Evolutionary conservation across 2,113 vertebrate species (phyloP).

Genomic region (Columba janthina): DNA sequence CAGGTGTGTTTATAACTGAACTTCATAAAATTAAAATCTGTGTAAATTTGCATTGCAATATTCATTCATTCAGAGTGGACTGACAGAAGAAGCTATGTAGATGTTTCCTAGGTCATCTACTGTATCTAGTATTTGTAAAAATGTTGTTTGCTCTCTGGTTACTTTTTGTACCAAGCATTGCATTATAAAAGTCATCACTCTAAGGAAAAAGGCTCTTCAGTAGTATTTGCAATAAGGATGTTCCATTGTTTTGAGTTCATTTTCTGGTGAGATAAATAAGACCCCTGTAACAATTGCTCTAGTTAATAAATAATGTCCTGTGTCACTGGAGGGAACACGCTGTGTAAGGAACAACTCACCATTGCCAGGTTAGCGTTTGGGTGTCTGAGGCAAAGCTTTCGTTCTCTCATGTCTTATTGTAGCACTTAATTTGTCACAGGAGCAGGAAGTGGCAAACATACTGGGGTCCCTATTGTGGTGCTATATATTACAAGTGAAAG

Average conservation of each 20-base stretch:
- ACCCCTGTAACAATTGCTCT: background rate
- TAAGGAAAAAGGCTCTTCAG: background rate
- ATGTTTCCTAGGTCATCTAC: background rate
- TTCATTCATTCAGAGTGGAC: background rate
- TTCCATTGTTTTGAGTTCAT: background rate
- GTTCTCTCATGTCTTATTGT: background rate
- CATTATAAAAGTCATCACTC: background rate
- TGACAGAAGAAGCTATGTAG: background rate
- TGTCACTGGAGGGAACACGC: background rate
- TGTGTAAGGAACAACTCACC: background rate
- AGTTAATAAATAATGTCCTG: background rate
- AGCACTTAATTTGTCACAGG: background rate
- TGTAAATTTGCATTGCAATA: background rate
- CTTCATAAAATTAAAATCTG: background rate
- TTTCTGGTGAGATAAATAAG: background rate
- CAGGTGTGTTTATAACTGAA: background rate
- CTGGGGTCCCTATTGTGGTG: background rate
- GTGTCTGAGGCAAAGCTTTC: background rate
- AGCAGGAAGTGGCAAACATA: background rate
- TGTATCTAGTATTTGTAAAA: background rate
- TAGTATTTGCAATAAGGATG: background rate
- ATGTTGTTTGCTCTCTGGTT: background rate
- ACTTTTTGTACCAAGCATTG: background rate
- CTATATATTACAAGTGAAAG: background rate
- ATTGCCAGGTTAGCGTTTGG: background rate